Base-by-base conservation (phyloP, 2,797 vertebrate species). In the Dermochelys coriacea region DNA sequence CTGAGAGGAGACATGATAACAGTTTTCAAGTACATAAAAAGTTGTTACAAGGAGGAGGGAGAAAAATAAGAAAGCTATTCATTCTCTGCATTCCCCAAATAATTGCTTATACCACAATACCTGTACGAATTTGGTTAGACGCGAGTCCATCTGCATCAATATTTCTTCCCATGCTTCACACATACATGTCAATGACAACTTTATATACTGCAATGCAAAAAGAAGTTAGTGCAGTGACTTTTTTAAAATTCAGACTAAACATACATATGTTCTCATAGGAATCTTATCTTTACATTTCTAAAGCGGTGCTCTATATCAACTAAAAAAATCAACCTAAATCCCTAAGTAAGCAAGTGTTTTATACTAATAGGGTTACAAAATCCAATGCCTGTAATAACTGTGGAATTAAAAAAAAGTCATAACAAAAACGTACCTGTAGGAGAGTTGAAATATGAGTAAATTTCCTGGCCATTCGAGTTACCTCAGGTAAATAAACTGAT, bases 111-210 rank as follows among this genome's bases (percentile, higher is more conserved):
- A n/a, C 23, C 14, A 25, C 6, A 29, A 54, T 96, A 99, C 99
- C 99, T 99, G 99, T 34, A 99, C 99, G 94, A 99, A 99, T 96
- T 99, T 99, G 45, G 99, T 99, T 78, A 99, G 99, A 3, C 99
- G 97, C 12, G 99, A 99, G 93, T 99, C 99, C 99, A 99, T 99
- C 98, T 99, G 99, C 99, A 99, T 99, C 91, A 99, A 92, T 96
- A 99, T 99, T 96, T 99, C 99, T 96, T 99, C 99, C 99, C 99
- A 99, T 0, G 99, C 99, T 94, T 99, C 99, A 98, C 99, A 99
- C 99, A 99, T 99, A 80, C 99, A 99, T 0, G 99, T 99, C 85
- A 99, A 97, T 0, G 99, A 99, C 82, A 99, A 97, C 84, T 99
- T 99, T 97, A 99, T 98, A 96, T 99, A 99, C 99, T 99, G 87